A percentile compares a stretch with the other conserved stretches of the same genome.
Evolutionary conservation across 2,113 vertebrate genomes (phyloP).

Genomic region (Ctenomys sociabilis): DNA sequence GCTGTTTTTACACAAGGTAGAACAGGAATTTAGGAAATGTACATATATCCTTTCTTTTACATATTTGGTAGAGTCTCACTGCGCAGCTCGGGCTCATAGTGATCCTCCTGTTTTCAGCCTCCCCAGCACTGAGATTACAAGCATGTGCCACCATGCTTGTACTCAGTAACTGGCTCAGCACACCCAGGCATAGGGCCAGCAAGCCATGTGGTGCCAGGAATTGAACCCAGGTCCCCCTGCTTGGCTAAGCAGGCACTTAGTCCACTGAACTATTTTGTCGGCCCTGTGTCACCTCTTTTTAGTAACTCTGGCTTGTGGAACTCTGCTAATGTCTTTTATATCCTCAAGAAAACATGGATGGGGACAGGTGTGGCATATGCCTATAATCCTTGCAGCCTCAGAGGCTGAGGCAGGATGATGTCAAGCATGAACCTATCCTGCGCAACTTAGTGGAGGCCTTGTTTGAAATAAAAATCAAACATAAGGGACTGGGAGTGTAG

Average conservation of each 20-base stretch:
- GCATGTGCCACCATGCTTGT: too few relatives aligned
- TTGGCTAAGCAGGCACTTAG: too few relatives aligned
- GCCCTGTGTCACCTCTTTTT: neutral
- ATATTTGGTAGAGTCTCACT: too few relatives aligned
- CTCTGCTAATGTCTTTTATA: neutral
- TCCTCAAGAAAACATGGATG: neutral
- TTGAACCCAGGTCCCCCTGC: too few relatives aligned
- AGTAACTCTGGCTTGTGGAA: neutral
- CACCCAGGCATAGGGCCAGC: too few relatives aligned
- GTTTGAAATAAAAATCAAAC: neutral
- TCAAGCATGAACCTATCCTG: neutral
- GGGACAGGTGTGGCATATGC: neutral
- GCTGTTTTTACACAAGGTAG: neutral
- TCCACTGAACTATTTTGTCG: too few relatives aligned
- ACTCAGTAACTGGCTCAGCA: too few relatives aligned
- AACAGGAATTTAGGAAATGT: conserved; percentile 17
- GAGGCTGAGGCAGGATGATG: neutral
- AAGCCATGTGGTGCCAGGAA: too few relatives aligned
- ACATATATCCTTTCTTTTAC: too few relatives aligned
- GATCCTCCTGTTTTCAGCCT: too few relatives aligned
- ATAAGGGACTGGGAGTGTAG: neutral
- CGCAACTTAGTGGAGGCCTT: neutral
- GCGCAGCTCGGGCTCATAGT: too few relatives aligned
- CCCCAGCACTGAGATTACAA: too few relatives aligned
- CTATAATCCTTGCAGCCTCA: neutral